Conservation (phyloP, 2,888 invertebrate genomes). For the Nineta flava region DNA sequence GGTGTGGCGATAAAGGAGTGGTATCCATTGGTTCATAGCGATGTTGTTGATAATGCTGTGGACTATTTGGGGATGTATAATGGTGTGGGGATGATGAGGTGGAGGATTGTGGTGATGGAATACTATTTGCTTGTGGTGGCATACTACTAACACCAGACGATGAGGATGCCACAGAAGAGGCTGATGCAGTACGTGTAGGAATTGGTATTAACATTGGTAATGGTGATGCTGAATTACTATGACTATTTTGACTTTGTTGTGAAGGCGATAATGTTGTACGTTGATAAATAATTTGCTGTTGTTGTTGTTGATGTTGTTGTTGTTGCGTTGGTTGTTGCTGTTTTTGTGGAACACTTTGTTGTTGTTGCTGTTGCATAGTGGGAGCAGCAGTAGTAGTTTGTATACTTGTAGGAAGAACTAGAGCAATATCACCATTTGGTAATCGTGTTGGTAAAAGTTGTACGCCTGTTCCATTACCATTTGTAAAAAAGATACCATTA, state of each 20-base stretch:
- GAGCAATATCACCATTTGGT: constrained; percentile 68
- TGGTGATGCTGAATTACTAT: constrained; percentile 25
- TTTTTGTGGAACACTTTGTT: neutral
- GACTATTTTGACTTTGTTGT: neutral
- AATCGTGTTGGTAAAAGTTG: constrained; percentile 68
- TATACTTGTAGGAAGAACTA: constrained; percentile 45
- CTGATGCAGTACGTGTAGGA: constrained; percentile 57
- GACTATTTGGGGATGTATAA: constrained; percentile 41
- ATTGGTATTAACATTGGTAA: constrained; percentile 57
- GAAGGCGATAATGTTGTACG: neutral
- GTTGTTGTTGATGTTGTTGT: constrained; percentile 27
- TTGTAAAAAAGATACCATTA: constrained; percentile 5
- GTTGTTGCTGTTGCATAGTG: too few species aligned
- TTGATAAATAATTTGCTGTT: neutral
- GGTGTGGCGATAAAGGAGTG: constrained; percentile 23
- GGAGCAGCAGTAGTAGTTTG: neutral
- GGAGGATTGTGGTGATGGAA: constrained; percentile 33
- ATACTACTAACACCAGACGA: constrained; percentile 25
- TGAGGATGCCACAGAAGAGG: constrained; percentile 29
- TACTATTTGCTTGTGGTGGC: constrained; percentile 15
- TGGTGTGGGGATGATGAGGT: constrained; percentile 22
- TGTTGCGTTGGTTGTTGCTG: constrained; percentile 15
- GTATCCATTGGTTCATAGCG: constrained; percentile 27
- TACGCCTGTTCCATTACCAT: constrained; percentile 27
- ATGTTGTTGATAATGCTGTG: constrained; percentile 14